phyloP scores from a whole-genome alignment of 2,113 vertebrate species.

The Scortum barcoo region DNA sequence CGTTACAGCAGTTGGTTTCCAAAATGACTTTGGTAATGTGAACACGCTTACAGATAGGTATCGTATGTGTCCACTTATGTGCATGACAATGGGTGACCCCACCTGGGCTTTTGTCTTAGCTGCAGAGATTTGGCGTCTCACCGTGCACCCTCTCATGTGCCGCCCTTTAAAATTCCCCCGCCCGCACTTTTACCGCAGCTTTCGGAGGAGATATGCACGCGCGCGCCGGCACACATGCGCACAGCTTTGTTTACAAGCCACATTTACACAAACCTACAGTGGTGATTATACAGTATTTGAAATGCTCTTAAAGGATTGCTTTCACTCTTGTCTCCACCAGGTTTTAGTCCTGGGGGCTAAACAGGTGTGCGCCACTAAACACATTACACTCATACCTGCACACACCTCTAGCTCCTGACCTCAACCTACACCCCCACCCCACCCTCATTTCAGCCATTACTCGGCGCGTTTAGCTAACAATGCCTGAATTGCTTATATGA shows the following conservation, averaged over 20 bases:
- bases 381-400: slow-evolving; percentile 78
- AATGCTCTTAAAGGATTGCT: slow-evolving; percentile 37
- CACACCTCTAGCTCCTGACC: slow-evolving; percentile 57
- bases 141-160: slow-evolving; percentile 46
- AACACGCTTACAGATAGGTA: slow-evolving; percentile 69
- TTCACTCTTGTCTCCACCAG: slow-evolving; percentile 35
- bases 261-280: slow-evolving; percentile 21
- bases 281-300: slow-evolving; percentile 36
- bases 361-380: slow-evolving; percentile 78
- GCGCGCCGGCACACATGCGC: not conserved
- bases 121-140: slow-evolving; percentile 55
- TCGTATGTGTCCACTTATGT: slow-evolving; percentile 61
- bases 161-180: slow-evolving; percentile 51
- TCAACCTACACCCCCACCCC: slow-evolving; percentile 34
- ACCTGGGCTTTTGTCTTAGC: slow-evolving; percentile 71
- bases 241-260: not conserved
- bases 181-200: not conserved
- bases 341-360: slow-evolving; percentile 72
- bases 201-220: not conserved
- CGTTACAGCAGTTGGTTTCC: slow-evolving; percentile 60
- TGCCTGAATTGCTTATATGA: slow-evolving; percentile 60
- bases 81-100: slow-evolving; percentile 66
- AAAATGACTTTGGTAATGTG: slow-evolving; percentile 67
- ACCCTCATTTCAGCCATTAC: slow-evolving; percentile 37
- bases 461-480: slow-evolving; percentile 66